Evolutionary conservation across 2,113 vertebrate species (phyloP).

Genomic region (Sardina pilchardus): DNA sequence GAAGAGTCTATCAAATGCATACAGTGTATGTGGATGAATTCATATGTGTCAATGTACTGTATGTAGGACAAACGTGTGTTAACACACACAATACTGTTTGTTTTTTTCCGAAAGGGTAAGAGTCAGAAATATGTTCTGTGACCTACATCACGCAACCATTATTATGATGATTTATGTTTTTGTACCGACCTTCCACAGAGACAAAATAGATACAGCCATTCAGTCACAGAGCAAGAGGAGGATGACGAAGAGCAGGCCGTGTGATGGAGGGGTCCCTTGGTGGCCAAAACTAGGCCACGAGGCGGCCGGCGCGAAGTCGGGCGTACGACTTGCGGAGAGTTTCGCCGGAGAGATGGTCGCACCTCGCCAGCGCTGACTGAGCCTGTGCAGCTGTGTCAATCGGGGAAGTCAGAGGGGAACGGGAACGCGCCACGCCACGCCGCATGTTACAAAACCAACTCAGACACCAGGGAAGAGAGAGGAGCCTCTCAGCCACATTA

Average conservation of each 20-base stretch:
- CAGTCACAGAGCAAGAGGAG: too few species aligned
- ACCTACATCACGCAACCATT: background rate
- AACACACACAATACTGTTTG: too few species aligned
- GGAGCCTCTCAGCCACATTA: background rate
- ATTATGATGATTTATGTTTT: too few species aligned
- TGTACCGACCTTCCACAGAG: background rate
- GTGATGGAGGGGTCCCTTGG: background rate
- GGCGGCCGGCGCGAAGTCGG: background rate
- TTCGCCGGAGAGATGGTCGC: too few species aligned
- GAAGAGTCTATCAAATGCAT: background rate
- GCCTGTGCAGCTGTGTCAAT: conserved; percentile 23
- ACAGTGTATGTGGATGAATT: too few species aligned
- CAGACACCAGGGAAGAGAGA: background rate
- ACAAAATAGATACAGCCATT: background rate
- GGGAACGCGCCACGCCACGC: background rate
- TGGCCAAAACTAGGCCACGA: background rate
- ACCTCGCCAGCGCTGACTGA: background rate
- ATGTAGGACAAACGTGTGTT: background rate
- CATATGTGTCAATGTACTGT: background rate
- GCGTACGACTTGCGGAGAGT: background rate
- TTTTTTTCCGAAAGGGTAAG: too few species aligned
- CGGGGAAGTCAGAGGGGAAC: conserved; percentile 26
- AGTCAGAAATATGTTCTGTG: too few species aligned
- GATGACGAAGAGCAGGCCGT: background rate
- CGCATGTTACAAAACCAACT: background rate